phyloP scores from a whole-genome alignment of 92 coral and sea anemone species.

The Heliopora coerulea region DNA sequence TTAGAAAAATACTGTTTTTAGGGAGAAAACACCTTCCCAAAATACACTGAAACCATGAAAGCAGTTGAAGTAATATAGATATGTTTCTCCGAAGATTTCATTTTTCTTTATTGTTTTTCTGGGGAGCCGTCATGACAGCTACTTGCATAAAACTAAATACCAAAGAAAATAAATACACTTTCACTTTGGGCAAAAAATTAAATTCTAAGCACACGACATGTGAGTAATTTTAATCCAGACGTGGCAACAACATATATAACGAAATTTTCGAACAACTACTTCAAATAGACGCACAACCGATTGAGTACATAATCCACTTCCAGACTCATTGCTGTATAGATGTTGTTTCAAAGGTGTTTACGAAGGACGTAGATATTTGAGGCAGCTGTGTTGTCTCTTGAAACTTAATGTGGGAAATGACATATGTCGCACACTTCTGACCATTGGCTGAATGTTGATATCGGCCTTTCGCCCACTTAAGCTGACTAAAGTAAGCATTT shows the following conservation, averaged over 20 bases:
- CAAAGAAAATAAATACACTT: neutral
- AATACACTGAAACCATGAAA: neutral
- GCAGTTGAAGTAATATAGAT: neutral
- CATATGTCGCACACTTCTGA: neutral
- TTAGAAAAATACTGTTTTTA: neutral
- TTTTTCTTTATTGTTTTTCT: neutral
- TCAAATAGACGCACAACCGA: neutral
- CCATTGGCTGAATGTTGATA: neutral
- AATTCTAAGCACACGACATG: neutral
- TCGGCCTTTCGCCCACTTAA: neutral
- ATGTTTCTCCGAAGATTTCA: neutral
- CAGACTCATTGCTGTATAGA: neutral
- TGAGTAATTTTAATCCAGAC: neutral
- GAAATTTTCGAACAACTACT: neutral
- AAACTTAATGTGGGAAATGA: conserved; percentile 6
- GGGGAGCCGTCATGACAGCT: neutral
- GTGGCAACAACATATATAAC: neutral
- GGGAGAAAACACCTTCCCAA: neutral
- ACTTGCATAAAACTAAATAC: no score
- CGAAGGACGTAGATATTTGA: neutral
- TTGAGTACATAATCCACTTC: no score
- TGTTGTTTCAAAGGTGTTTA: neutral
- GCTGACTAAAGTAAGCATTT: conserved; percentile 22
- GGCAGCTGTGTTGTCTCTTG: conserved; percentile 4
- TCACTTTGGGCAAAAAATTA: neutral